Conservation (phyloP, 1,140 invertebrate species). For the Nephotettix cincticeps region DNA sequence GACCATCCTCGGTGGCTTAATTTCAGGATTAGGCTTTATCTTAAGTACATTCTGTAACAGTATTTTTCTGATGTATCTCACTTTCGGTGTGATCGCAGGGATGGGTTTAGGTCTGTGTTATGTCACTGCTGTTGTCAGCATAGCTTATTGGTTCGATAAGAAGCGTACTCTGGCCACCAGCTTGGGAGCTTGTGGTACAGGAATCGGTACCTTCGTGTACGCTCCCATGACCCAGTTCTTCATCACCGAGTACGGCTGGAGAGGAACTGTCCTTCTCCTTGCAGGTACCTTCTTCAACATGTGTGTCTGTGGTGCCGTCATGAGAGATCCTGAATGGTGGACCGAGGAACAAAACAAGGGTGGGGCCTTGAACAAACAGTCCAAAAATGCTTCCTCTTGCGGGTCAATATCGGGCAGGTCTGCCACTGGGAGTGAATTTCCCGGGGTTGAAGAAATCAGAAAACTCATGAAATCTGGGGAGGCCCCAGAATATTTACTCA, state of each 20-base stretch:
- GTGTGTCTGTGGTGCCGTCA: conserved; percentile 83
- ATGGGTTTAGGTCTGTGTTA: conserved; percentile 83
- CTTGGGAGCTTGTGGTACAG: conserved; percentile 86
- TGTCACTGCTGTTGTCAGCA: conserved; percentile 87
- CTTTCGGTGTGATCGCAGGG: conserved; percentile 84
- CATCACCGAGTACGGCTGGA: conserved; percentile 79
- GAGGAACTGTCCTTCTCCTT: conserved; percentile 79
- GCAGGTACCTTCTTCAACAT: conserved; percentile 84
- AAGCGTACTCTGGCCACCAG: conserved; percentile 89
- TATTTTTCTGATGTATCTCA: conserved; percentile 76
- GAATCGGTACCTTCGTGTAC: conserved; percentile 83
- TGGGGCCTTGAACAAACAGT: conserved; percentile 42
- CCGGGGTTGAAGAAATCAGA: conserved; percentile 64
- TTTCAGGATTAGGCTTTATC: conserved; percentile 77
- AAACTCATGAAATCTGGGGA: conserved; percentile 62
- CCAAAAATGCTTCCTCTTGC: conserved; percentile 45
- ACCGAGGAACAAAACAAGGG: conserved; percentile 59
- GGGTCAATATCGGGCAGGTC: conserved; percentile 50
- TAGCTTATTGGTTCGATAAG: conserved; percentile 96
- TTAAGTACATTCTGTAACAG: conserved; percentile 71
- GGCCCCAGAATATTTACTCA: conserved; percentile 63
- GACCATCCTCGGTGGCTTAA: conserved; percentile 47
- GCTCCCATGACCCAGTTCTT: conserved; percentile 75
- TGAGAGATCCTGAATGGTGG: conserved; percentile 83
- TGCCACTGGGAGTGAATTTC: conserved; percentile 53